These are phyloP conservation scores for Epizoanthus scotinus DNA, from an alignment of 92 coral and sea anemone species.

Conservation along the genomic window DNA sequence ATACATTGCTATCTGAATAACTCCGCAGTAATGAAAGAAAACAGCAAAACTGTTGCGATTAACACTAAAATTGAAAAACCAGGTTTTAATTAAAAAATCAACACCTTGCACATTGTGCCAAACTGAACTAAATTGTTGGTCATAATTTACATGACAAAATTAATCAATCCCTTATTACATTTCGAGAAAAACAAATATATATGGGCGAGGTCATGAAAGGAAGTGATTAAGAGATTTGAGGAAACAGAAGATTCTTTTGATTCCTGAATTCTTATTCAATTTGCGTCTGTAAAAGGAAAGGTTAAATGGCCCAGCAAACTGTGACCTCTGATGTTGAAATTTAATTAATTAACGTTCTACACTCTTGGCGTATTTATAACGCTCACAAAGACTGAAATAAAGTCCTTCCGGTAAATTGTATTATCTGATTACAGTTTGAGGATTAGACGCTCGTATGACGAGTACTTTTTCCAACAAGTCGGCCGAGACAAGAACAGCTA, in stretches of 20 bases:
- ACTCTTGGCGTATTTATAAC: conserved; percentile 17
- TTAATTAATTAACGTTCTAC: conserved; percentile 20
- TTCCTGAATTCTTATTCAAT: conserved; percentile 31
- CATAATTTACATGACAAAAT: background rate
- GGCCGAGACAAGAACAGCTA: too few species aligned
- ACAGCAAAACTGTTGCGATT: background rate
- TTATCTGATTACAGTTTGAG: conserved; percentile 26
- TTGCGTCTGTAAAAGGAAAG: conserved; percentile 10
- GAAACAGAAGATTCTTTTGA: conserved; percentile 32
- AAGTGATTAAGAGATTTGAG: conserved; percentile 36
- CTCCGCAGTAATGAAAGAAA: background rate
- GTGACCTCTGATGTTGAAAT: conserved; percentile 25
- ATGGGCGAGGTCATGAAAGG: conserved; percentile 39
- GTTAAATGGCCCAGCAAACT: background rate
- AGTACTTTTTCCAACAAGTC: background rate
- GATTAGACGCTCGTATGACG: background rate
- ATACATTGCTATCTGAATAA: background rate
- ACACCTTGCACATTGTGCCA: conserved; percentile 8
- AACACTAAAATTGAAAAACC: background rate
- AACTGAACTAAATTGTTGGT: background rate
- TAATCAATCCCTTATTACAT: conserved; percentile 27
- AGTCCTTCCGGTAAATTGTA: conserved; percentile 35
- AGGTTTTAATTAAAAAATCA: background rate
- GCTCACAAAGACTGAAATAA: background rate
- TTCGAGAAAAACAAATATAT: conserved; percentile 3